Evolutionary conservation across 2,888 invertebrate species (phyloP).

Genomic region (Allophyes oxyacanthae): DNA sequence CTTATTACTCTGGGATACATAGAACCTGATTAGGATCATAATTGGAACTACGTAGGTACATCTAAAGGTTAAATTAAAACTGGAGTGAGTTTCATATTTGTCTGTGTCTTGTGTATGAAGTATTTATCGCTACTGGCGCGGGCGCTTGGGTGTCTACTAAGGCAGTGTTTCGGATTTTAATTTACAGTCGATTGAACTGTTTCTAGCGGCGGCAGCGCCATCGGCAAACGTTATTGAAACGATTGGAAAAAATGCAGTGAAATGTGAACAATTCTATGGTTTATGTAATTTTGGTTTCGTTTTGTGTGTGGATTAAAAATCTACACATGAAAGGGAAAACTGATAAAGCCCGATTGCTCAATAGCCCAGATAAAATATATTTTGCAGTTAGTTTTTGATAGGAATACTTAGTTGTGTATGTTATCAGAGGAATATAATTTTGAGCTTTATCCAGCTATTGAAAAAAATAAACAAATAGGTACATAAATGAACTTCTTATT

Average conservation of each 20-base stretch:
- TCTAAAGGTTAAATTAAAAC: conserved; percentile 17
- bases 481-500: too few species aligned
- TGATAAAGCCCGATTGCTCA: too few species aligned
- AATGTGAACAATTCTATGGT: conserved; percentile 30
- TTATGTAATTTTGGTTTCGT: conserved; percentile 4
- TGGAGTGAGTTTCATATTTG: conserved; percentile 4
- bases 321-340: too few species aligned
- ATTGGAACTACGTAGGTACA: conserved; percentile 18
- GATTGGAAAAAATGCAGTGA: conserved; percentile 43
- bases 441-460: too few species aligned
- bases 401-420: too few species aligned
- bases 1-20: conserved; percentile 12
- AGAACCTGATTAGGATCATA: conserved; percentile 29
- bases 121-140: conserved; percentile 7
- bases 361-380: too few species aligned
- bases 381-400: too few species aligned
- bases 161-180: conserved; percentile 26
- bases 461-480: too few species aligned
- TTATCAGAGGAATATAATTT: too few species aligned
- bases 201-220: conserved; percentile 5
- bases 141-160: conserved; percentile 5
- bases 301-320: conserved; percentile 2
- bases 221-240: conserved; percentile 20
- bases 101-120: background rate
- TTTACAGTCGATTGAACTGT: conserved; percentile 30